These are phyloP conservation scores for Phaenicophaeus curvirostris DNA, from an alignment of 2,797 vertebrate genomes.

Conservation along the genomic window DNA sequence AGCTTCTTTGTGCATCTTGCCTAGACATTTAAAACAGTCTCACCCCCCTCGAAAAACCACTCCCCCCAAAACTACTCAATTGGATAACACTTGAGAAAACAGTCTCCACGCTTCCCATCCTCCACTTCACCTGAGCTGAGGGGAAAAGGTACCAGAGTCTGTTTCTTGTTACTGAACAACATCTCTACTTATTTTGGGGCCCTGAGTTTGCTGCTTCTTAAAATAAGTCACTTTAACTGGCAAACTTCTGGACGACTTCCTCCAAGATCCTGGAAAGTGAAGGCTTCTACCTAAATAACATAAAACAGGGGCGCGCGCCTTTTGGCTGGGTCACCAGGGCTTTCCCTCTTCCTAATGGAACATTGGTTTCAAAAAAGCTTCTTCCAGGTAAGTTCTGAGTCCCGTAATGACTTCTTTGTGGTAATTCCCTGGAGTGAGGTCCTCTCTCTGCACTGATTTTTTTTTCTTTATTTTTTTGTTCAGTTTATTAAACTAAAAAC, in stretches of 20 bases:
- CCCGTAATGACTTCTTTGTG: slow-evolving; percentile 72
- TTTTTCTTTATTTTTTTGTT: slow-evolving; percentile 31
- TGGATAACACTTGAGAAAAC: slow-evolving; percentile 78
- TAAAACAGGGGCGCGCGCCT: slow-evolving; percentile 82
- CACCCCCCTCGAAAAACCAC: slow-evolving; percentile 31
- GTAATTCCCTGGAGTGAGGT: slow-evolving; percentile 71
- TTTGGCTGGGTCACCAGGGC: slow-evolving; percentile 85
- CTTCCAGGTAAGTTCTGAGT: slow-evolving; percentile 83
- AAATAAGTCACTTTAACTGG: slow-evolving; percentile 78
- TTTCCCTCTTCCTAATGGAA: slow-evolving; percentile 84
- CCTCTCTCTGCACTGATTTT: slow-evolving; percentile 74
- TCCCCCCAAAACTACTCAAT: slow-evolving; percentile 74
- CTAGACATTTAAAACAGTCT: slow-evolving; percentile 81
- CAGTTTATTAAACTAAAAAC: slow-evolving; percentile 79
- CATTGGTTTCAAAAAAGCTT: slow-evolving; percentile 82
- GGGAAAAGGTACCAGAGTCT: slow-evolving; percentile 85
- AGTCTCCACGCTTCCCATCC: slow-evolving; percentile 67
- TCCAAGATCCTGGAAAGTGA: slow-evolving; percentile 84
- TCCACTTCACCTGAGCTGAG: slow-evolving; percentile 71
- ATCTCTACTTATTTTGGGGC: slow-evolving; percentile 85
- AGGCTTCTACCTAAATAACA: slow-evolving; percentile 82
- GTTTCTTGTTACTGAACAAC: slow-evolving; percentile 97
- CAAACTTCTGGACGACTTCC: slow-evolving; percentile 83
- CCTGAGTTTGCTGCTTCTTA: slow-evolving; percentile 82
- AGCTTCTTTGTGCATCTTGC: slow-evolving; percentile 88